A percentile compares a stretch with the other conserved stretches of the same genome.
phyloP scores from a whole-genome alignment of 2,888 invertebrate genomes.

The Maniola hyperantus region DNA sequence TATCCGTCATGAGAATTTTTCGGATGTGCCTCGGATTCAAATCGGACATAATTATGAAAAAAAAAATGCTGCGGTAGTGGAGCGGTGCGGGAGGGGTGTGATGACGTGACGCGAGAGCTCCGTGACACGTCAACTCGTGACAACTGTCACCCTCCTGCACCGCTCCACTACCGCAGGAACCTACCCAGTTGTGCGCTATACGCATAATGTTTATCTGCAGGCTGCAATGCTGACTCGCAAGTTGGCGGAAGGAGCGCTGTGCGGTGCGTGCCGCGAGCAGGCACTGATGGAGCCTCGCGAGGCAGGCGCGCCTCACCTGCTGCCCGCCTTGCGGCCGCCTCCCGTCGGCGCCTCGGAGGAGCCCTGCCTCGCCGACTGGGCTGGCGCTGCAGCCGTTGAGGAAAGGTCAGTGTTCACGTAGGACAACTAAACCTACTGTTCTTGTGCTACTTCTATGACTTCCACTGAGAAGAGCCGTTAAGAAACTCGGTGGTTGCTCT shows the following conservation, averaged over 20 bases:
- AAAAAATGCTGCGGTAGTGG: too few relatives aligned
- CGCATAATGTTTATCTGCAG: conserved; percentile 44
- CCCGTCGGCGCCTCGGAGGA: conserved; percentile 32
- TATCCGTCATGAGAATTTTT: too few relatives aligned
- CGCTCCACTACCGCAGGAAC: too few relatives aligned
- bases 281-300: conserved; percentile 54
- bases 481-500: not conserved
- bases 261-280: conserved; percentile 54
- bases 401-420: conserved; percentile 17
- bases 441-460: too few relatives aligned
- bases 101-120: too few relatives aligned
- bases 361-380: conserved; percentile 41
- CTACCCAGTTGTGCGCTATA: too few relatives aligned
- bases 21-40: too few relatives aligned
- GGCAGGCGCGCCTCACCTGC: conserved; percentile 45
- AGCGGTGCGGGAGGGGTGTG: too few relatives aligned
- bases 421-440: too few relatives aligned
- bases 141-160: too few relatives aligned
- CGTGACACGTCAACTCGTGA: too few relatives aligned
- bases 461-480: not conserved
- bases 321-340: conserved; percentile 50
- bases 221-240: conserved; percentile 62
- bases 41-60: too few relatives aligned
- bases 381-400: conserved; percentile 35
- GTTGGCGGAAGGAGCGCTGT: conserved; percentile 51